A percentile compares a stretch with the other conserved stretches of the same genome.
These are phyloP conservation scores for Drosophila barbarae DNA, from an alignment of 2,888 invertebrate genomes.

Conservation along the genomic window DNA sequence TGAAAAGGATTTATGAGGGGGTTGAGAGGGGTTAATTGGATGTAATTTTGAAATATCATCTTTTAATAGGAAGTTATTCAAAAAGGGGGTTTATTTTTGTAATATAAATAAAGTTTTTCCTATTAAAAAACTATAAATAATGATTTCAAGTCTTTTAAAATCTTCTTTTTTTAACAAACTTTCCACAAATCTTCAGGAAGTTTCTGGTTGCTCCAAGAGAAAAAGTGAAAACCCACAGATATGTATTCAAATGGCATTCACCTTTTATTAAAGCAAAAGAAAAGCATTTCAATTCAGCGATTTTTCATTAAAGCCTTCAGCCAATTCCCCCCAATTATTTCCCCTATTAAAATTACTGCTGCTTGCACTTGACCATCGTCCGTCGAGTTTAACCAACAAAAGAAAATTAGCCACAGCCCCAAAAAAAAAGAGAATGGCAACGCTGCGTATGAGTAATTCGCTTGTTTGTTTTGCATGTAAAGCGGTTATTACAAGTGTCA, in stretches of 20 bases:
- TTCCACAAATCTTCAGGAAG: slow-evolving; percentile 33
- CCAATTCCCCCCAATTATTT: slow-evolving; percentile 49
- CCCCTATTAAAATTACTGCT: slow-evolving; percentile 44
- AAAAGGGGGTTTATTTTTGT: not conserved
- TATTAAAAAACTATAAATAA: not conserved
- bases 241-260: slow-evolving; percentile 36
- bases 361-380: slow-evolving; percentile 41
- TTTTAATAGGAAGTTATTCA: not conserved
- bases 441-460: slow-evolving; percentile 57
- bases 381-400: not conserved
- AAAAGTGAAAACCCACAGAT: slow-evolving; percentile 14
- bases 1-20: not conserved
- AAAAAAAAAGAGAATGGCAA: slow-evolving; percentile 6
- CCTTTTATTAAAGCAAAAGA: slow-evolving; percentile 27
- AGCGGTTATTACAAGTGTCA: slow-evolving; percentile 44
- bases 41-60: not conserved
- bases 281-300: slow-evolving; percentile 25
- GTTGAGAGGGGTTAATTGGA: not conserved
- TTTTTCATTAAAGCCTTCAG: slow-evolving; percentile 54
- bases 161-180: not conserved
- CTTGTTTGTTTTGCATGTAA: slow-evolving; percentile 38
- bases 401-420: not conserved
- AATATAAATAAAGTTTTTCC: not conserved
- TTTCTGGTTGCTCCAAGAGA: slow-evolving; percentile 4
- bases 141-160: not conserved